Evolutionary conservation across 2,113 vertebrate genomes (phyloP).

Genomic region (Muntiacus muntjak): DNA sequence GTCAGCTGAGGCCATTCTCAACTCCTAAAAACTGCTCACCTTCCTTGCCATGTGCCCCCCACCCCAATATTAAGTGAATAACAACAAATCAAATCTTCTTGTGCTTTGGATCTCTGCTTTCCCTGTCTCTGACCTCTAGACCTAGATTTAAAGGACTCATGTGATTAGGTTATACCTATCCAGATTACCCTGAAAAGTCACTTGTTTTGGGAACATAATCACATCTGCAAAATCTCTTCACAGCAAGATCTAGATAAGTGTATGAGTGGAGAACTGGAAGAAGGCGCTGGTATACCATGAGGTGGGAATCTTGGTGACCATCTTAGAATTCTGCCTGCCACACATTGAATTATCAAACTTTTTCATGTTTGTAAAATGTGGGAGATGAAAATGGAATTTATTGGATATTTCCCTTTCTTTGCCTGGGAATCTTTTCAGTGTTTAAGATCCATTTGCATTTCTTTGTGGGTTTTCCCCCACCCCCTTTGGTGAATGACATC

Average conservation of each 20-base stretch:
- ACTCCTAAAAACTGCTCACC: background rate
- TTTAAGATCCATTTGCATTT: background rate
- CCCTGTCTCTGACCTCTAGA: background rate
- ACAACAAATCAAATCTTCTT: background rate
- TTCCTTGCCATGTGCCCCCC: background rate
- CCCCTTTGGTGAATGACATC: background rate
- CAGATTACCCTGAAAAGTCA: background rate
- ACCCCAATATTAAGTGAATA: background rate
- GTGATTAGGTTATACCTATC: background rate
- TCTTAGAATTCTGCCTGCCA: background rate
- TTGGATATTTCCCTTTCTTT: background rate
- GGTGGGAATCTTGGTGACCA: background rate
- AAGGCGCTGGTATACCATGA: background rate
- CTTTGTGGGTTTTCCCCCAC: rapidly evolving
- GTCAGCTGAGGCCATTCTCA: background rate
- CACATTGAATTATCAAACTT: background rate
- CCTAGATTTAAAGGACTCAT: background rate
- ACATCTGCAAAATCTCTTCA: background rate
- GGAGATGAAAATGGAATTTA: background rate
- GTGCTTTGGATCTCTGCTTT: background rate
- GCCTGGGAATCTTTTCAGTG: background rate
- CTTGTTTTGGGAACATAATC: background rate
- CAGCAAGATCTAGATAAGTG: background rate
- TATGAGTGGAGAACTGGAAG: background rate
- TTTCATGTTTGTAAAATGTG: background rate